Evolutionary conservation across 2,797 vertebrate genomes (phyloP).

Genomic region (Chaetodon trifasciatus): DNA sequence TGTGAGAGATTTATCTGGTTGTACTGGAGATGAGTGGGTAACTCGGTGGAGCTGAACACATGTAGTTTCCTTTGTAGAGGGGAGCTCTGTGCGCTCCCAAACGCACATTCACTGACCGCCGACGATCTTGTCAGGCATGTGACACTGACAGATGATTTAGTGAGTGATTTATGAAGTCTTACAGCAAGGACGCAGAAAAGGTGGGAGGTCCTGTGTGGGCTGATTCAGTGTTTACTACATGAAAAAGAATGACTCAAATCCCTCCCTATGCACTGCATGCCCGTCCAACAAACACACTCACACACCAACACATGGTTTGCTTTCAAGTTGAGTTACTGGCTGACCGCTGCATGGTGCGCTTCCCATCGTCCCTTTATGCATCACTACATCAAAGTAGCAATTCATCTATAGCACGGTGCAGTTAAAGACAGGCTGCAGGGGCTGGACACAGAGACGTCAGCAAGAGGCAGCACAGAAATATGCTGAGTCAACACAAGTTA

Average conservation of each 20-base stretch:
- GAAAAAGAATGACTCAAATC: constrained; percentile 49
- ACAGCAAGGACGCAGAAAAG: constrained; percentile 25
- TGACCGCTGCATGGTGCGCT: constrained; percentile 46
- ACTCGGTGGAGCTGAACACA: constrained; percentile 13
- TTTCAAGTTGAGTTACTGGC: constrained; percentile 58
- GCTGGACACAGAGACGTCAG: constrained; percentile 49
- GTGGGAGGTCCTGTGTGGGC: constrained; percentile 33
- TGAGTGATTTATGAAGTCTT: constrained; percentile 33
- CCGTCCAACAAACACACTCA: constrained; percentile 39
- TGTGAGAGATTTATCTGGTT: constrained; percentile 12
- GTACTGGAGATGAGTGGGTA: constrained; percentile 22
- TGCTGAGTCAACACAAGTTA: constrained; percentile 50
- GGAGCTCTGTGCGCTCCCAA: constrained; percentile 4
- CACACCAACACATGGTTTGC: constrained; percentile 55
- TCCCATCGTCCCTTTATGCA: constrained; percentile 50
- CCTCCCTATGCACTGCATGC: constrained; percentile 29
- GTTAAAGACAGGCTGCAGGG: constrained; percentile 55
- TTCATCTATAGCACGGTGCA: constrained; percentile 40
- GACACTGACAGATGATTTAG: constrained; percentile 30
- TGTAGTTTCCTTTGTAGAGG: constrained; percentile 20
- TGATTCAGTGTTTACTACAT: constrained; percentile 54
- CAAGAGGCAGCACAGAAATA: constrained; percentile 36
- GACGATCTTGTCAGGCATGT: constrained; percentile 4
- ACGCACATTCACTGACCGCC: constrained; percentile 11
- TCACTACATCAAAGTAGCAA: constrained; percentile 60